Evolutionary conservation across 2,797 vertebrate genomes (phyloP), one percentile per base, ranked within the genome.

Genomic region (Pangasius mekongensis): DNA sequence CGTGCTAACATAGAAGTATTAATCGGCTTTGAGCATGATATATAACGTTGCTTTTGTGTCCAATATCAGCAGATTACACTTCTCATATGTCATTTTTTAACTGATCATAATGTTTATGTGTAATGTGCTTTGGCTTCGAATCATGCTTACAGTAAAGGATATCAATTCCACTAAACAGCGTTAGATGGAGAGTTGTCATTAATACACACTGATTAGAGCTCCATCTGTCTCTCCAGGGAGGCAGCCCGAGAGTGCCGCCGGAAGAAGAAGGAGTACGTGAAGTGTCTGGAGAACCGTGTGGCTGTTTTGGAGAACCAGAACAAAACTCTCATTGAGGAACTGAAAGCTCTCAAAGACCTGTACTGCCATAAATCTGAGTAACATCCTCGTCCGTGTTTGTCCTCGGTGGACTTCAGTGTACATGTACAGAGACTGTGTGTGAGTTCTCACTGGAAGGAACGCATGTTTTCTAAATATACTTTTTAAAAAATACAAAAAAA

Each of bases 311-410:
- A 99, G 94, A 99, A 99, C 95, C 98, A 99, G 97, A 99, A 99
- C 96, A 99, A 99, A 96, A 99, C 98, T 88, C 95, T 99, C 91
- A 99, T 99, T 76, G 98, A 99, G 95, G 98, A 99, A 95, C 97
- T 99, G 69, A 99, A 99, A 97, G 98, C 98, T 93, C 98, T 99
- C 94, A 99, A 99, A 94, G 98, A 99, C 97, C 97, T 99, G 93
- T 99, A 99, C 95, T 99, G 98, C 95, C 98, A 99, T 96, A 99
- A 99, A 95, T 98, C 98, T 88, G 98, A 99, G 95, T 99, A 98
- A 96, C 93, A 93, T 93, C 89, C 89, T 92, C 67, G 33, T 89
- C 87, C 88, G 69, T 84, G 89, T 88, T 90, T 64, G 89, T 80
- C 36, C 36, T 84, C 20, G 52, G 80, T 66, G 58, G 88, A 89